Percentiles rank a stretch among this genome's conserved stretches.
phyloP scores from a whole-genome alignment of 2,888 invertebrate genomes.

The Gymnosoma rotundatum region DNA sequence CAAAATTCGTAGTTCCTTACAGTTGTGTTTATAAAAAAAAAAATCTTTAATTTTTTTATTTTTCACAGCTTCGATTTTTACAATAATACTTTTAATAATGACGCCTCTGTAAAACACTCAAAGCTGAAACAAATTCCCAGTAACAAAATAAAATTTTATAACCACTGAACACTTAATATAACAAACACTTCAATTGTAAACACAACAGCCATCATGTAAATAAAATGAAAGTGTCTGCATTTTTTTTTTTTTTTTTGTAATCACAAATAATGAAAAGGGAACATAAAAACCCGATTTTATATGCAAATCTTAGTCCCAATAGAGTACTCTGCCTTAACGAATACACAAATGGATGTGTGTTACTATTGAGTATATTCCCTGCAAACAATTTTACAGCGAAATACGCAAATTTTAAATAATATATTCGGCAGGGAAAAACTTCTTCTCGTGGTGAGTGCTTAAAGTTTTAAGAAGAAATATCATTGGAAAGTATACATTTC shows the following conservation, averaged over 20 bases:
- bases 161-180: conserved; percentile 31
- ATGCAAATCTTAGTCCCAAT: conserved; percentile 36
- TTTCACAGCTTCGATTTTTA: no score
- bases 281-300: conserved; percentile 24
- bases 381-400: no score
- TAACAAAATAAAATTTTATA: background rate
- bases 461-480: no score
- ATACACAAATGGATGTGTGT: background rate
- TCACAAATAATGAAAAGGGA: conserved; percentile 3
- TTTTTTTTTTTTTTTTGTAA: conserved; percentile 23
- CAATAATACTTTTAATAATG: no score
- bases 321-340: conserved; percentile 11
- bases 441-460: no score
- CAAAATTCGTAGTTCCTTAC: no score
- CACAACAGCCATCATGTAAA: conserved; percentile 35
- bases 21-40: no score
- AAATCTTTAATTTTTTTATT: no score
- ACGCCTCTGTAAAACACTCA: background rate
- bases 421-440: no score
- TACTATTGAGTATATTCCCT: no score
- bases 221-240: conserved; percentile 38
- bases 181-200: conserved; percentile 42
- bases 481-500: no score
- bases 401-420: no score
- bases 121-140: background rate